Conservation (phyloP, 2,113 vertebrate genomes). For the Aldabrachelys gigantea region DNA sequence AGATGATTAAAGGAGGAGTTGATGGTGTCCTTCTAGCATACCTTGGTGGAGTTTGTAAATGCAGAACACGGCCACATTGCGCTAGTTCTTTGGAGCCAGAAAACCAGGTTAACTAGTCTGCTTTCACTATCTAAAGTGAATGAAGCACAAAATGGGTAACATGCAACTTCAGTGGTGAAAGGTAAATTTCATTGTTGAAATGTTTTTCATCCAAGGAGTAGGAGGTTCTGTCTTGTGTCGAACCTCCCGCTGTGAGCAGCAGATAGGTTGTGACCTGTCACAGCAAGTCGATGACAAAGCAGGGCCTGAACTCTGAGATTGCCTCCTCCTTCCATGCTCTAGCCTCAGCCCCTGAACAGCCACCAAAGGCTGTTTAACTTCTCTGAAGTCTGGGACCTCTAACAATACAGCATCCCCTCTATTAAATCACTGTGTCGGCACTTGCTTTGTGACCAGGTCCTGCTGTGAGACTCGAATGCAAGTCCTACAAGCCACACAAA, state of each 20-base stretch:
- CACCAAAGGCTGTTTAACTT: rapidly evolving
- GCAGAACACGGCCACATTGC: background rate
- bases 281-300: rapidly evolving
- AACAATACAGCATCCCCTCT: background rate
- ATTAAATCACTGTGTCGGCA: too few relatives aligned
- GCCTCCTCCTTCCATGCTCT: background rate
- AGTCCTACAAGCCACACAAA: rapidly evolving
- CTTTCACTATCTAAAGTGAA: background rate
- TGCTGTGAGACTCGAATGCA: rapidly evolving
- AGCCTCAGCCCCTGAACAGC: background rate
- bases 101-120: background rate
- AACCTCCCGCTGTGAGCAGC: rapidly evolving
- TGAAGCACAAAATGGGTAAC: rapidly evolving
- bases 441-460: background rate
- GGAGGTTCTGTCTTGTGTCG: background rate
- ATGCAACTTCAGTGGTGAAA: rapidly evolving
- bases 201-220: background rate
- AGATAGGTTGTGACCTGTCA: rapidly evolving
- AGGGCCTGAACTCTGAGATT: background rate
- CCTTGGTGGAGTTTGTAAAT: background rate
- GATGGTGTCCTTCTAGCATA: background rate
- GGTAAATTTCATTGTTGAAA: background rate
- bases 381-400: rapidly evolving
- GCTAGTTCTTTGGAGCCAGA: background rate
- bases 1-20: background rate